phyloP scores from a whole-genome alignment of 2,888 invertebrate genomes.

The Cryptocheilus praepositus region DNA sequence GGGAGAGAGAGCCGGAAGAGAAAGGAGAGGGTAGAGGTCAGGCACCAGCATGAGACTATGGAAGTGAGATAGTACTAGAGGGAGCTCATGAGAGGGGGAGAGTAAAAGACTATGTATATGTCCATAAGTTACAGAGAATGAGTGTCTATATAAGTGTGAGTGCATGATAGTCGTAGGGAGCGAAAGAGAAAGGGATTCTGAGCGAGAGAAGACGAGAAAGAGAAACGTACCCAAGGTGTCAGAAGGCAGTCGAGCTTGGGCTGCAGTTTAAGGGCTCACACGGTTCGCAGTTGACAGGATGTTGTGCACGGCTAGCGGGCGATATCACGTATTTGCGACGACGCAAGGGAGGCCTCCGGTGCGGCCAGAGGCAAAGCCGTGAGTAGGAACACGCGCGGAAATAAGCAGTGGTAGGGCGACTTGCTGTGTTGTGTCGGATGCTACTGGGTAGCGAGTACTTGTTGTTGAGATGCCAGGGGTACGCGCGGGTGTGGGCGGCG shows the following conservation, averaged over 20 bases:
- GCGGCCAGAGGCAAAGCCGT: constrained; percentile 14
- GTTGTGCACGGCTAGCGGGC: constrained; percentile 1
- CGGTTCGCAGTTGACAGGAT: neutral
- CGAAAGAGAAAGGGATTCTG: constrained; percentile 17
- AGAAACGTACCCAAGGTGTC: constrained; percentile 14
- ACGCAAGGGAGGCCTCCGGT: constrained; percentile 4
- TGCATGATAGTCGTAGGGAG: constrained; percentile 4
- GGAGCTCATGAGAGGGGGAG: neutral
- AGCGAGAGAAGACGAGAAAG: neutral
- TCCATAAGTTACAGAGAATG: neutral
- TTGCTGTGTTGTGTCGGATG: constrained; percentile 73
- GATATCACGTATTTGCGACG: constrained; percentile 2
- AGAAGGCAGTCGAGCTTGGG: neutral
- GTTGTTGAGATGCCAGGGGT: constrained; percentile 70
- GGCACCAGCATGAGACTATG: neutral
- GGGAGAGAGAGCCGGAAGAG: neutral
- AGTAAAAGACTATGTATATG: neutral
- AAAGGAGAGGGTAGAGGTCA: neutral
- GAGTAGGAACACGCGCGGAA: constrained; percentile 25
- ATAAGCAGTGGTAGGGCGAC: constrained; percentile 60
- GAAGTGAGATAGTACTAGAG: neutral
- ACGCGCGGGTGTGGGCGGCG: constrained; percentile 34
- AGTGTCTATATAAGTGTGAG: constrained; percentile 5
- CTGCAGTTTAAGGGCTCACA: too few species aligned
- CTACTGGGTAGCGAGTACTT: constrained; percentile 71